phyloP scores from a whole-genome alignment of 2,797 vertebrate species.

The Rhinatrema bivittatum region DNA sequence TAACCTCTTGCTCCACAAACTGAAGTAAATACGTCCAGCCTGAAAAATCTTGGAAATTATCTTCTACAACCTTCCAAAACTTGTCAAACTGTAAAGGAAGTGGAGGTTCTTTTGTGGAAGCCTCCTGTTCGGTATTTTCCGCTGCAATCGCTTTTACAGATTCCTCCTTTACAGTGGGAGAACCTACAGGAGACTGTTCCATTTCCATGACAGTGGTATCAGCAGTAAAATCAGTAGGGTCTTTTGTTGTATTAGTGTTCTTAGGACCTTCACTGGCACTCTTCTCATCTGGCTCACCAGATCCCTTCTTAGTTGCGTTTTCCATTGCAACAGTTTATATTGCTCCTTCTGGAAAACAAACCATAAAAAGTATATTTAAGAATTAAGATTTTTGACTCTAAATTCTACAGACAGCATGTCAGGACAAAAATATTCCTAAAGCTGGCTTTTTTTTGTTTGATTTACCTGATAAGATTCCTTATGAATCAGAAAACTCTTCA shows the following conservation, averaged over 20 bases:
- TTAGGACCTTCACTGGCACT: slow-evolving; percentile 20
- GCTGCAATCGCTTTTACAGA: slow-evolving; percentile 59
- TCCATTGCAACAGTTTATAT: slow-evolving; percentile 37
- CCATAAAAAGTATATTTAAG: slow-evolving; percentile 25
- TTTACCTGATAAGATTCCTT: too few relatives aligned
- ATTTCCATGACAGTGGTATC: slow-evolving; percentile 65
- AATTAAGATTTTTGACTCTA: neutral
- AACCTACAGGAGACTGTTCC: slow-evolving; percentile 60
- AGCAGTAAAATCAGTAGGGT: slow-evolving; percentile 48
- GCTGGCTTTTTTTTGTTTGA: too few relatives aligned
- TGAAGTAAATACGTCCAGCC: slow-evolving; percentile 95
- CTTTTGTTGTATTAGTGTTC: slow-evolving; percentile 26
- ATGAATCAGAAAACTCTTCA: too few relatives aligned
- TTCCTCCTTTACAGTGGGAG: slow-evolving; percentile 63
- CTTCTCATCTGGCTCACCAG: slow-evolving; percentile 34
- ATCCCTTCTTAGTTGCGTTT: slow-evolving; percentile 31
- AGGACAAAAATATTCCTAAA: too few relatives aligned
- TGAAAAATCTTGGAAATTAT: slow-evolving; percentile 92
- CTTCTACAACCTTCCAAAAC: slow-evolving; percentile 83
- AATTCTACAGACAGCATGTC: too few relatives aligned
- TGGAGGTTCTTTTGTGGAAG: slow-evolving; percentile 34
- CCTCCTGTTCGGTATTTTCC: slow-evolving; percentile 33
- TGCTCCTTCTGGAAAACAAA: slow-evolving; percentile 12
- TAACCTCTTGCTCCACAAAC: slow-evolving; percentile 94
- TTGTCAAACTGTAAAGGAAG: slow-evolving; percentile 86